A percentile compares a stretch with the other conserved stretches of the same genome.
These are phyloP conservation scores for Vicugna pacos DNA, from an alignment of 2,113 vertebrate genomes.

Conservation along the genomic window DNA sequence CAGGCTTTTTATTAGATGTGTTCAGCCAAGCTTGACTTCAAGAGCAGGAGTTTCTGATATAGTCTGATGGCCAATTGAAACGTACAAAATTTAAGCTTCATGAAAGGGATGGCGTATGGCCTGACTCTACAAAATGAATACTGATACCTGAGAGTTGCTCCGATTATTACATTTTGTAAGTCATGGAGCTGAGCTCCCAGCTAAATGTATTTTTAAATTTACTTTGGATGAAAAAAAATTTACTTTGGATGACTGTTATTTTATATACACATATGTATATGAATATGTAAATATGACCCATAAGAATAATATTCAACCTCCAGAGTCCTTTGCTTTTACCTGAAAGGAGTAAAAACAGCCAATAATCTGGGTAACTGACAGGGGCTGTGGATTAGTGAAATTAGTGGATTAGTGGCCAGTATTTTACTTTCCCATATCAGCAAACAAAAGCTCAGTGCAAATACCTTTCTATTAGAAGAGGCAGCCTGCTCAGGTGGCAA, in stretches of 20 bases:
- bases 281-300: background rate
- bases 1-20: background rate
- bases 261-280: background rate
- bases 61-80: background rate
- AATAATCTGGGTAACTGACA: background rate
- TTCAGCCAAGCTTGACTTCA: constrained; percentile 21
- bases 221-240: background rate
- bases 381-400: background rate
- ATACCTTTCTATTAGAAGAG: background rate
- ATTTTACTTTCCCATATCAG: background rate
- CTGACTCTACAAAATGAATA: background rate
- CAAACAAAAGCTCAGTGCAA: background rate
- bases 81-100: background rate
- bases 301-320: background rate
- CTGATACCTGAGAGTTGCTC: background rate
- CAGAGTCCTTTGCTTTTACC: background rate
- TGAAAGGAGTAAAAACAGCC: background rate
- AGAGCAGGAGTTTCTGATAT: background rate
- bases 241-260: background rate
- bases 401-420: background rate
- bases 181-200: background rate
- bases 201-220: constrained; percentile 13
- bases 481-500: background rate
- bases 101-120: background rate
- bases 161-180: background rate